Base-by-base conservation (phyloP, 2,113 vertebrate species). In the Cinclus mexicanus region DNA sequence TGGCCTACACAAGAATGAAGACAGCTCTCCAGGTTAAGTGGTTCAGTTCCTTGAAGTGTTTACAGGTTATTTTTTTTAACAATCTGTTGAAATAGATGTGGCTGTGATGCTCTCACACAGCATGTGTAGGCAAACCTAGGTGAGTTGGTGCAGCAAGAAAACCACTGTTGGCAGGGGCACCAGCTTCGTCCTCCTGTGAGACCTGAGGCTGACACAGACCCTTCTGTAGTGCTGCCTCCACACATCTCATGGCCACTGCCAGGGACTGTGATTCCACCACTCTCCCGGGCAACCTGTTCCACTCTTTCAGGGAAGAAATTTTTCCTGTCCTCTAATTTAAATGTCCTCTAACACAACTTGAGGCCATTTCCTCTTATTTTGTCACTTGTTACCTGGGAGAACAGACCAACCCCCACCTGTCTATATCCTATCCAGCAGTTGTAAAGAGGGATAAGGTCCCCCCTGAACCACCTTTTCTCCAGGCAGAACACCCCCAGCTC, bases 1-100 rank as follows among this genome's bases (percentile, higher is more conserved):
- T 2, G 5, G 22, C 19, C 8, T 1, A 0, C 0, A 4, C 19
- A 44, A 33, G 9, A 28, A 26, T 0, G 1, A 57, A 49, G 12
- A 39, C 2, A 1, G 1, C 11, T 41, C 60, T 39, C 35, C 29
- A 26, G 21, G 16, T 22, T 17, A 39, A 70, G 60, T 23, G 29
- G 25, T 25, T 63, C 72, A 33, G 12, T 13, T 6, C 33, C 39
- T 31, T 26, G 16, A 37, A 65, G n/a, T 15, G 42, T 8, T 72
- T 20, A 14, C 2, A 37, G 55, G 1, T 17, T 18, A 2, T 10
- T 37, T 25, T 42, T 47, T 49, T 47, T 20, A 46, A 52, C 7
- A 19, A 55, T 70, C 23, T 41, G 3, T 35, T 76, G 29, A 22
- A 50, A 42, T 33, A 24, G 46, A 35, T 13, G 12, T 59, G 24